Conservation (phyloP, 1,140 invertebrate species). For the Amyelois transitella region DNA sequence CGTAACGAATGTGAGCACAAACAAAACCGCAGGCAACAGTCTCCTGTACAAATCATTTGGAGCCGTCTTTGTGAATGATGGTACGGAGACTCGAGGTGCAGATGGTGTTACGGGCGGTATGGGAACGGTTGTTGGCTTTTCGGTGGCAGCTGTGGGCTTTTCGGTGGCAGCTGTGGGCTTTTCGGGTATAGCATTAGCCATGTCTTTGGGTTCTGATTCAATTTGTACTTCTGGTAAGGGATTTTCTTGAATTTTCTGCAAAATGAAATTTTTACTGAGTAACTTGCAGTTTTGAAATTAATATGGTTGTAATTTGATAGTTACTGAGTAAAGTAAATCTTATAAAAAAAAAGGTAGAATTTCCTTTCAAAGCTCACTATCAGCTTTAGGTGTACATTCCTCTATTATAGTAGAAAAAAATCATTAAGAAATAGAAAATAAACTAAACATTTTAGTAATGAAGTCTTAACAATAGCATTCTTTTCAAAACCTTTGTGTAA, state of each 20-base stretch:
- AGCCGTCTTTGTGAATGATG: conserved; percentile 50
- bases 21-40: conserved; percentile 76
- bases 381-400: no score
- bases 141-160: conserved; percentile 5
- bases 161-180: neutral
- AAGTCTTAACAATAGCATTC: neutral
- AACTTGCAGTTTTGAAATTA: no score
- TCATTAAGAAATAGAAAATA: neutral
- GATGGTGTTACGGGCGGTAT: conserved; percentile 16
- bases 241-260: conserved; percentile 57
- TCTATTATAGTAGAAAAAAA: no score
- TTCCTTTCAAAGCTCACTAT: no score
- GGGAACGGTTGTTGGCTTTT: conserved; percentile 17
- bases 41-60: conserved; percentile 69
- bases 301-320: no score
- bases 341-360: no score
- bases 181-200: conserved; percentile 15
- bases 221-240: conserved; percentile 29
- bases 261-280: neutral
- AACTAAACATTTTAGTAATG: no score
- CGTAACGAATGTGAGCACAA: conserved; percentile 79
- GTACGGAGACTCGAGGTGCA: conserved; percentile 30
- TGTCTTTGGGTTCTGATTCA: conserved; percentile 24
- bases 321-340: no score
- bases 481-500: neutral